A percentile compares a stretch with the other conserved stretches of the same genome.
Conservation (phyloP, 2,888 invertebrate genomes). For the Ochlodes sylvanus region DNA sequence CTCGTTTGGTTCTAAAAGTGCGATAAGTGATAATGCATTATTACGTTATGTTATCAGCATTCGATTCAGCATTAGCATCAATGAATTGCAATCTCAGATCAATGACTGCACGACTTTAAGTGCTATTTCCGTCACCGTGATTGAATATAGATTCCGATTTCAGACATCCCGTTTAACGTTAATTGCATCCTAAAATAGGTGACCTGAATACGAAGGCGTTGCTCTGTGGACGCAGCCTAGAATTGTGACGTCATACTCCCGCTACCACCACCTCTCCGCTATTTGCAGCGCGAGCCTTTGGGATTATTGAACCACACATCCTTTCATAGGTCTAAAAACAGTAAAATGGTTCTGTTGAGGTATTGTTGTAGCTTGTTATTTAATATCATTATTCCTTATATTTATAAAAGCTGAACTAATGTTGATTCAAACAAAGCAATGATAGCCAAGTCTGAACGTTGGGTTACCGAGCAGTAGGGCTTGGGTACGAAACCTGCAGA, state of each 20-base stretch:
- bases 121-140: conserved; percentile 13
- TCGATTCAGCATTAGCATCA: not conserved
- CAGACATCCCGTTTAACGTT: conserved; percentile 47
- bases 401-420: not conserved
- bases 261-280: conserved; percentile 37
- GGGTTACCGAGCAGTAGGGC: too few relatives aligned
- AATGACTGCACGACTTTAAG: not conserved
- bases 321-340: conserved; percentile 24
- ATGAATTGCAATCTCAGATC: not conserved
- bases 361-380: not conserved
- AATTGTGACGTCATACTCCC: conserved; percentile 65
- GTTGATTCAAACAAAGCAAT: not conserved
- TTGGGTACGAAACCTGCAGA: too few relatives aligned
- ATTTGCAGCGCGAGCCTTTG: conserved; percentile 35
- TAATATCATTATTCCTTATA: not conserved
- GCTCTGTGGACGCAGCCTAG: conserved; percentile 63
- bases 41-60: not conserved
- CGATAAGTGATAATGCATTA: too few relatives aligned
- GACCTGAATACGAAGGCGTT: conserved; percentile 64
- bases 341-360: not conserved
- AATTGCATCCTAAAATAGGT: conserved; percentile 73
- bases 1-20: too few relatives aligned
- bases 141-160: conserved; percentile 30
- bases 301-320: conserved; percentile 21
- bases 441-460: too few relatives aligned